Conservation (phyloP, 2,113 vertebrate genomes). For the Porphyrio hochstetteri region DNA sequence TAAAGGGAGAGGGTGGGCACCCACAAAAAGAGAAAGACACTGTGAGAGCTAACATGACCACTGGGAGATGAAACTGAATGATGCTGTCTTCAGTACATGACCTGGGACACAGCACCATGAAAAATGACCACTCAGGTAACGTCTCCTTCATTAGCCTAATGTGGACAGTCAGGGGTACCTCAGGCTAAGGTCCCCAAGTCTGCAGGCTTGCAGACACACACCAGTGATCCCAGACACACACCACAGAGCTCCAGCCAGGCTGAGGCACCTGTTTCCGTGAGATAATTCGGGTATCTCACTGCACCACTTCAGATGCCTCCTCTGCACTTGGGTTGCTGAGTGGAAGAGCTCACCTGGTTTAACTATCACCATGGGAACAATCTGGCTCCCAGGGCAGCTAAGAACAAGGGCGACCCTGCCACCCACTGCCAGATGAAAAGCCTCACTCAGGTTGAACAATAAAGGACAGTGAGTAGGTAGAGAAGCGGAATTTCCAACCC, state of each 20-base stretch:
- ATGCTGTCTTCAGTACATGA: neutral
- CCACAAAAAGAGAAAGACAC: neutral
- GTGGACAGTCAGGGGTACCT: neutral
- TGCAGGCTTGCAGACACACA: neutral
- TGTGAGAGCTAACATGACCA: accelerated
- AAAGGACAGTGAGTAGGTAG: neutral
- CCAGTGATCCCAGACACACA: neutral
- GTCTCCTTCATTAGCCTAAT: neutral
- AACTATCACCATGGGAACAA: neutral
- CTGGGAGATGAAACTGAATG: neutral
- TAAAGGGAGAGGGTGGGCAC: accelerated
- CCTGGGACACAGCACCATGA: neutral
- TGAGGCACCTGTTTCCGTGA: neutral
- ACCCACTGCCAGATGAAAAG: neutral
- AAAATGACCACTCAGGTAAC: neutral
- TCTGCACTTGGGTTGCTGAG: neutral
- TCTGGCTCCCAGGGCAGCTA: neutral
- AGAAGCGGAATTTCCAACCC: conserved; percentile 11
- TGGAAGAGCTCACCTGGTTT: neutral
- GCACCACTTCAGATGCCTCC: neutral
- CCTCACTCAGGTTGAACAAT: neutral
- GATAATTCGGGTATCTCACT: neutral
- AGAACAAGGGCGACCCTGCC: neutral
- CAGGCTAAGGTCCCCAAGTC: accelerated
- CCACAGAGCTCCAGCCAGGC: neutral